Percentiles rank a stretch among this genome's conserved stretches.
Conservation (phyloP, 2,797 vertebrate genomes). For the Melanotaenia pygmaea region DNA sequence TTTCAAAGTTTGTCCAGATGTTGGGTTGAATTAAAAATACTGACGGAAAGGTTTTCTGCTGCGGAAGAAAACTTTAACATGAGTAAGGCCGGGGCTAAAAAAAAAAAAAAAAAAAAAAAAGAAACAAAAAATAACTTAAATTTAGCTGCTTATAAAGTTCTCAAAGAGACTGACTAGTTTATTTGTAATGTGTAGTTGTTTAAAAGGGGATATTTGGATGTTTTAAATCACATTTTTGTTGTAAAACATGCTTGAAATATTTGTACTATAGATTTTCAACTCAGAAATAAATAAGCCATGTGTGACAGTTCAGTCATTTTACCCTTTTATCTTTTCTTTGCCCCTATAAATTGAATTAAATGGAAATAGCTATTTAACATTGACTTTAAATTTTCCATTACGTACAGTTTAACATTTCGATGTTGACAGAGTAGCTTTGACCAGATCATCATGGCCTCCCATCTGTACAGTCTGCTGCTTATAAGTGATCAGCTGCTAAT, state of each 20-base stretch:
- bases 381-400: too few relatives aligned
- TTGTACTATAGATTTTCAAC: conserved; percentile 13
- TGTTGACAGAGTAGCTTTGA: conserved; percentile 4
- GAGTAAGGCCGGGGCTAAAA: conserved; percentile 47
- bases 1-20: fast-evolving
- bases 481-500: not conserved
- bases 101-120: conserved; percentile 4
- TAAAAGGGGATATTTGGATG: not conserved
- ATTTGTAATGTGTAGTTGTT: not conserved
- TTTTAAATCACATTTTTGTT: not conserved
- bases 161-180: not conserved
- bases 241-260: conserved; percentile 9
- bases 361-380: not conserved
- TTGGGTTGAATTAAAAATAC: not conserved
- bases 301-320: conserved; percentile 34
- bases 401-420: not conserved
- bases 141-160: not conserved
- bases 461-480: not conserved
- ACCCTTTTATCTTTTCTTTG: not conserved
- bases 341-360: not conserved
- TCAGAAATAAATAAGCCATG: conserved; percentile 33
- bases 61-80: conserved; percentile 30
- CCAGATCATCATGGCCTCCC: not conserved
- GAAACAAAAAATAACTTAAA: not conserved
- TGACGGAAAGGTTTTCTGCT: not conserved